Evolutionary conservation across 2,888 invertebrate genomes (phyloP).

Genomic region (Monopis laevigella): DNA sequence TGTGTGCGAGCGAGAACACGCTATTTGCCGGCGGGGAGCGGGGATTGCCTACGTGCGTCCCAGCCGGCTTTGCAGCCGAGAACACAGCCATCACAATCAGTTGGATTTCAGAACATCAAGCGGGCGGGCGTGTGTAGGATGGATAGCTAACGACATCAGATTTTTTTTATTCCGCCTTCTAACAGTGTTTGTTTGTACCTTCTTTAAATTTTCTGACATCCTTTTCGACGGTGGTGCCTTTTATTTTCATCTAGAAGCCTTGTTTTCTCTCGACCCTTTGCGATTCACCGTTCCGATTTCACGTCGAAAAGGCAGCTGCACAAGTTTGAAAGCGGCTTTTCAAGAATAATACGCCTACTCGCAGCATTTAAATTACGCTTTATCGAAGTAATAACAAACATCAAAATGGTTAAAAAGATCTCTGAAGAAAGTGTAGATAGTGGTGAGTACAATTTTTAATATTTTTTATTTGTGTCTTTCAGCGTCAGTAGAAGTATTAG

Average conservation of each 20-base stretch:
- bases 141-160: constrained; percentile 67
- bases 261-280: constrained; percentile 38
- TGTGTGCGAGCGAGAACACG: constrained; percentile 50
- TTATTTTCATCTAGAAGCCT: constrained; percentile 41
- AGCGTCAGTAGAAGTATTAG: constrained; percentile 14
- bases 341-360: constrained; percentile 60
- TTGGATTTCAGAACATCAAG: constrained; percentile 67
- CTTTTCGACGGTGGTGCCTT: constrained; percentile 61
- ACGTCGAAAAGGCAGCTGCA: constrained; percentile 62
- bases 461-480: constrained; percentile 6
- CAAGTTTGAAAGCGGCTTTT: constrained; percentile 66
- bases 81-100: constrained; percentile 34
- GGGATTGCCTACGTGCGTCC: constrained; percentile 23
- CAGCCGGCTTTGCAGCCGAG: constrained; percentile 33
- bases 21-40: constrained; percentile 19
- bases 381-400: constrained; percentile 49
- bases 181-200: constrained; percentile 63
- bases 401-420: constrained; percentile 66
- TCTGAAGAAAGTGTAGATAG: constrained; percentile 66
- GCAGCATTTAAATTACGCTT: constrained; percentile 47
- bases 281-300: constrained; percentile 62
- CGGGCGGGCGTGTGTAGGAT: constrained; percentile 66
- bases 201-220: constrained; percentile 54
- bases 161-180: constrained; percentile 68
- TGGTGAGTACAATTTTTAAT: constrained; percentile 41